phyloP scores from a whole-genome alignment of 2,113 vertebrate genomes.

The Eptesicus fuscus region DNA sequence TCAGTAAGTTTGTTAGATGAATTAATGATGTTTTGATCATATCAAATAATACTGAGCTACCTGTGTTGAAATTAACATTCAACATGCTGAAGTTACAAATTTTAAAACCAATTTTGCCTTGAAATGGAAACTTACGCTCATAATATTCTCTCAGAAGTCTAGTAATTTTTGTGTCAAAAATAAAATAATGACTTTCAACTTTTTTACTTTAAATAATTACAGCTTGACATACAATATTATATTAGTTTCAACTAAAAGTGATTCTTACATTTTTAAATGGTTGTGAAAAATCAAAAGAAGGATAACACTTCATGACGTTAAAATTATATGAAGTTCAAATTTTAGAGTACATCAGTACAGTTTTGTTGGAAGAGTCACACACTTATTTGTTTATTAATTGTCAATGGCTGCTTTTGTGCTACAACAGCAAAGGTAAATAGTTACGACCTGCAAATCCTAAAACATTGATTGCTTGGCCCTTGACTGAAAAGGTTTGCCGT shows the following conservation, averaged over 20 bases:
- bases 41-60: neutral
- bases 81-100: neutral
- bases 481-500: too few species aligned
- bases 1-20: neutral
- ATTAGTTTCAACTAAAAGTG: neutral
- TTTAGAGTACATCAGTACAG: neutral
- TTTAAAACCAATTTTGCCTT: neutral
- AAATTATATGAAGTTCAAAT: neutral
- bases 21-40: neutral
- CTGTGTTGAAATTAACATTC: neutral
- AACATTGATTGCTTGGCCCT: too few species aligned
- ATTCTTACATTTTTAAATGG: neutral
- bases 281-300: neutral
- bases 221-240: neutral
- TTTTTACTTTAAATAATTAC: neutral
- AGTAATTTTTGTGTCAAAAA: neutral
- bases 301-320: neutral
- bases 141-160: slow-evolving; percentile 4
- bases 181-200: neutral
- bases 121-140: neutral
- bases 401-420: neutral
- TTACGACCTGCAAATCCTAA: too few species aligned
- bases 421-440: neutral
- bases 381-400: neutral
- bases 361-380: neutral